Conservation (phyloP, 2,113 vertebrate genomes). For the Penelope pileata region DNA sequence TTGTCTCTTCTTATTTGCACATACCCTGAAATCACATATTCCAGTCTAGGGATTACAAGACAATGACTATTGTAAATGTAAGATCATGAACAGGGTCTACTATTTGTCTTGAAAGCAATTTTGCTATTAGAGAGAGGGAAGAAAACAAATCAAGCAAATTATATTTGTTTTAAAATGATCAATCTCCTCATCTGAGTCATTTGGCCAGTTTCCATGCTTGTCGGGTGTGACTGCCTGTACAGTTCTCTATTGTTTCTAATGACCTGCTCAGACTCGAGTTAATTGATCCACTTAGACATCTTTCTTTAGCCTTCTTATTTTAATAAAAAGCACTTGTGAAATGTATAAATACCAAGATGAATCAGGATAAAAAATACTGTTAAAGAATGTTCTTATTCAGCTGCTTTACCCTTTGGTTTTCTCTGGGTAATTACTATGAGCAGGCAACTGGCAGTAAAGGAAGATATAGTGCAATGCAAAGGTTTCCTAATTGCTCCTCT, state of each 20-base stretch:
- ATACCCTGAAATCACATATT: neutral
- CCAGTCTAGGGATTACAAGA: neutral
- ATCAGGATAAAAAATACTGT: constrained; percentile 58
- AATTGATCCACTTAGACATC: constrained; percentile 59
- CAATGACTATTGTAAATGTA: constrained; percentile 37
- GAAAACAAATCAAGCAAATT: constrained; percentile 62
- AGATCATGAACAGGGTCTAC: constrained; percentile 10
- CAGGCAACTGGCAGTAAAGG: neutral
- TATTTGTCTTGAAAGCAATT: constrained; percentile 60
- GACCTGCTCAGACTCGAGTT: constrained; percentile 9
- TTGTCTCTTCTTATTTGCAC: neutral
- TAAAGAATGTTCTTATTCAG: constrained; percentile 52
- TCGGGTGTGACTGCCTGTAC: neutral
- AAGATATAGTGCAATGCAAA: neutral
- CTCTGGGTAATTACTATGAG: constrained; percentile 15
- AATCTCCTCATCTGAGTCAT: constrained; percentile 18
- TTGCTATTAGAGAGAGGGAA: constrained; percentile 15
- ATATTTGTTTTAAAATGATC: constrained; percentile 67
- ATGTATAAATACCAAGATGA: constrained; percentile 46
- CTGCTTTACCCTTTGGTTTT: neutral
- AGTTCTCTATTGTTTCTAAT: constrained; percentile 53
- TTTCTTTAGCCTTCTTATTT: constrained; percentile 63
- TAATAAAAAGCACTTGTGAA: constrained; percentile 58
- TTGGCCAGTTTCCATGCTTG: constrained; percentile 27
- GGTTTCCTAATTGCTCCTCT: constrained; percentile 26